These are phyloP conservation scores for Aurelia sp. DNA, from an alignment of 30 jellyfish, hydroid and myxozoan genomes.

Conservation along the genomic window DNA sequence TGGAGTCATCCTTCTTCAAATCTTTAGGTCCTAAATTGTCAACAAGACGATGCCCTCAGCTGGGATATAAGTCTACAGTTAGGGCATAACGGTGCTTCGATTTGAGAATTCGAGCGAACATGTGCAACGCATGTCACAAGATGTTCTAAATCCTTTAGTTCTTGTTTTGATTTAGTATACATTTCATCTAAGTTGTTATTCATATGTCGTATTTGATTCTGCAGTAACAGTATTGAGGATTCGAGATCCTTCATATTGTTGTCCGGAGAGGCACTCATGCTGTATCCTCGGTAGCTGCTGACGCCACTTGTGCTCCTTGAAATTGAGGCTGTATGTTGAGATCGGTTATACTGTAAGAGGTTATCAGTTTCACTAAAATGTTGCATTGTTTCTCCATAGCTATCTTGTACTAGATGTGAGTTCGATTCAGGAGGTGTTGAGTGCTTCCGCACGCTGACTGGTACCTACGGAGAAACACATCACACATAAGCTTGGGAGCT, in stretches of 20 bases:
- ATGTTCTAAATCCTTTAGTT: slow-evolving; percentile 69
- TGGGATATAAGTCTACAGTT: slow-evolving; percentile 60
- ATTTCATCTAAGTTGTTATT: slow-evolving; percentile 66
- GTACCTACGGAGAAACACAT: too few relatives aligned
- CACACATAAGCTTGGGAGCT: too few relatives aligned
- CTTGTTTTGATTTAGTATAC: slow-evolving; percentile 76
- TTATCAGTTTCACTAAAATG: too few relatives aligned
- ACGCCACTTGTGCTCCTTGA: slow-evolving; percentile 34
- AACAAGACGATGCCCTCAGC: slow-evolving; percentile 57
- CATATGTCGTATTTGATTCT: slow-evolving; percentile 71
- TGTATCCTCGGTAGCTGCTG: slow-evolving; percentile 43
- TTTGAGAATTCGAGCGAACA: slow-evolving; percentile 15
- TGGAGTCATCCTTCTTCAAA: too few relatives aligned
- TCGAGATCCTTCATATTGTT: slow-evolving; percentile 38
- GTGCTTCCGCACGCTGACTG: too few relatives aligned
- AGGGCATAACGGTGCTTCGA: slow-evolving; percentile 52
- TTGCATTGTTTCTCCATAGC: too few relatives aligned
- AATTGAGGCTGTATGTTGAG: too few relatives aligned
- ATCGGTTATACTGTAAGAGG: too few relatives aligned
- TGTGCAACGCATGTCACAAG: slow-evolving; percentile 47
- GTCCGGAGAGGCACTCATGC: slow-evolving; percentile 8
- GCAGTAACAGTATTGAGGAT: slow-evolving; percentile 49
- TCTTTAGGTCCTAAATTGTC: too few relatives aligned
- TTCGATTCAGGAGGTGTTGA: too few relatives aligned
- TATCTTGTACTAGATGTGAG: too few relatives aligned